Base-by-base conservation (phyloP, 2,888 invertebrate species). In the Melipona beecheii region DNA sequence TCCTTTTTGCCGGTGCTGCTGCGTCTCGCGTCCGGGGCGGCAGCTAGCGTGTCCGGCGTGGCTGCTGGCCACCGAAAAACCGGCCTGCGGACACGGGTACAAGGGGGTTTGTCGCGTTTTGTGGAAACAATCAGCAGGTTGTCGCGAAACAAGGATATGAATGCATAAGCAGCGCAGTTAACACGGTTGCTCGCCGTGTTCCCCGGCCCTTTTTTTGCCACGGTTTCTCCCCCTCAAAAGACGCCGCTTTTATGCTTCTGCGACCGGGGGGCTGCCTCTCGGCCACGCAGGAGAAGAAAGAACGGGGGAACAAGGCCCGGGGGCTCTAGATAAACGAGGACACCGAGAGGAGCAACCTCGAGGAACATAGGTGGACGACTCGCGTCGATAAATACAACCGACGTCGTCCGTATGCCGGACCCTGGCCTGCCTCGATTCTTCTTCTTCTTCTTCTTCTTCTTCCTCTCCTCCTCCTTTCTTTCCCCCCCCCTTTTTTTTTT, bases 151-250 rank as follows among this genome's bases (percentile, higher is more conserved):
- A 93, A 90, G 93, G 91, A 93, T 93, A 93, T 93, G 93, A 93
- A 93, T 93, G 93, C 93, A 93, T 93, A 93, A 94, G 90, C 92
- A 92, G 91, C 87, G 90, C 91, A 91, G 92, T 92, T 92, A 93
- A 93, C 93, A 92, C 92, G 91, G 89, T 89, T 91, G 91, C 89
- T 91, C 91, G 91, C 90, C 92, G 91, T 92, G 92, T 92, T 90
- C 87, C 83, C 81, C 75, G 71, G 83, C 84, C 85, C 88, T 88
- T 91, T 92, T 91, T 90, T 91, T 91, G 87, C 87, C 85, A 83
- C 83, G 75, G 89, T 83, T 88, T 90, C 90, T 84, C 86, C 86
- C 43, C 89, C 91, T 91, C 92, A 92, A 93, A 93, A 92, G 92
- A 92, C 60, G 91, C 93, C 93, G 93, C 93, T 90, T 88, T 87